A percentile compares a stretch with the other conserved stretches of the same genome.
These are phyloP conservation scores for Megaceryle torquata DNA, from an alignment of 2,113 vertebrate genomes.

Conservation along the genomic window DNA sequence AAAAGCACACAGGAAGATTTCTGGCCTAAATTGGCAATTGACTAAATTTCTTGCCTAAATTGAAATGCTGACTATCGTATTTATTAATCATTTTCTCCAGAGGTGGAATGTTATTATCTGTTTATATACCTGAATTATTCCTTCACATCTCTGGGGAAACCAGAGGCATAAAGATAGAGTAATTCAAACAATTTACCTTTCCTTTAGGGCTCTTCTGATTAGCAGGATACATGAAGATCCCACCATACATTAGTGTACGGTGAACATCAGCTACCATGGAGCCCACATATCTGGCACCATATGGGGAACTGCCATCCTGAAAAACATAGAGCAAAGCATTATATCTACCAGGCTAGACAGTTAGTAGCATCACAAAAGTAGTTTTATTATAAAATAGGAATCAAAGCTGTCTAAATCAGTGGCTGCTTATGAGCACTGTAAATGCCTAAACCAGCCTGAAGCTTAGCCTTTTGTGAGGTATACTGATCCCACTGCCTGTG, in stretches of 20 bases:
- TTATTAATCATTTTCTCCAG: not conserved
- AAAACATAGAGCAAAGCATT: not conserved
- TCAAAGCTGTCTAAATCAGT: not conserved
- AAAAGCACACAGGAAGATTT: not conserved
- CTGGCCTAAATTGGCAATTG: not conserved
- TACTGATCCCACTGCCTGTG: accelerated
- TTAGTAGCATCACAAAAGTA: not conserved
- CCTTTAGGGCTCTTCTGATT: conserved; percentile 94
- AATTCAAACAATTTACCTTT: conserved; percentile 79
- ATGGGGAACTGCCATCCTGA: conserved; percentile 88
- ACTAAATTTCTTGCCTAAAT: not conserved
- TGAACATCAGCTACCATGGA: conserved; percentile 98
- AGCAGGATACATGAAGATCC: conserved; percentile 97
- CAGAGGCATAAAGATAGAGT: not conserved
- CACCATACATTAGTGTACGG: conserved; percentile 93
- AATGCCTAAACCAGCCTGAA: not conserved
- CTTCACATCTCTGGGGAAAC: not conserved
- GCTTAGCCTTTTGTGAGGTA: not conserved
- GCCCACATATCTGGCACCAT: conserved; percentile 91
- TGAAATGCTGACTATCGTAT: accelerated
- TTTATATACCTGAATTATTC: not conserved
- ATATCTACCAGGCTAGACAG: not conserved
- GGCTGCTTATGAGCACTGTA: not conserved
- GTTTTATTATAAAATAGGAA: not conserved
- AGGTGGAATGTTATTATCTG: not conserved